Conservation (phyloP, 2,113 vertebrate genomes). For the Camelus dromedarius region DNA sequence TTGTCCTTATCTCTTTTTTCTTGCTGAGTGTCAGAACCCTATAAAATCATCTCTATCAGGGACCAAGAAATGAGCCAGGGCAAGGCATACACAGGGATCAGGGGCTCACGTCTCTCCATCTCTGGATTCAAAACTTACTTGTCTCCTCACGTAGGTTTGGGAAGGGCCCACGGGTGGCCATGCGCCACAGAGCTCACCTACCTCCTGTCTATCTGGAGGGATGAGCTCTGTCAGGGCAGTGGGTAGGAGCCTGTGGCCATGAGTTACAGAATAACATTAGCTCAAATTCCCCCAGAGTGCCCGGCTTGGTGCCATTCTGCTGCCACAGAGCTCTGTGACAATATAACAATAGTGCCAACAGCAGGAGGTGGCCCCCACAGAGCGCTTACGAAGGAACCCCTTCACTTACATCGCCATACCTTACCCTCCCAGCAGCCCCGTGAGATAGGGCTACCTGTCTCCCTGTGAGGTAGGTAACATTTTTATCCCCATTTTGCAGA, state of each 20-base stretch:
- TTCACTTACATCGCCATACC: neutral
- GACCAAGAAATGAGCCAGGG: conserved; percentile 57
- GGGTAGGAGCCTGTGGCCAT: no score
- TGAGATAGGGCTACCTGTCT: neutral
- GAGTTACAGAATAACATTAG: neutral
- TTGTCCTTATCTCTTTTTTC: conserved; percentile 80
- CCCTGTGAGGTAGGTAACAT: neutral
- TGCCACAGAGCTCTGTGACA: neutral
- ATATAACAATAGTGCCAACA: neutral
- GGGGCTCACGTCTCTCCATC: neutral
- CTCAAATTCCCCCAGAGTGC: neutral
- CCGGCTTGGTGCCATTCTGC: neutral
- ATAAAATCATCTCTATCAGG: conserved; percentile 72
- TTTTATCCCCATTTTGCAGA: neutral
- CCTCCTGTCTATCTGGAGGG: neutral
- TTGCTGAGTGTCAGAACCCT: conserved; percentile 77
- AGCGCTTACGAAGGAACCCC: neutral
- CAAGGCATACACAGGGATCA: neutral
- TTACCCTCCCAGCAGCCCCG: neutral
- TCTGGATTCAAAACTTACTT: neutral
- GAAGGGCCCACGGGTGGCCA: neutral
- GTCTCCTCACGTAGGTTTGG: neutral
- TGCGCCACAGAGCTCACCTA: neutral
- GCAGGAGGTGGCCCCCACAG: neutral
- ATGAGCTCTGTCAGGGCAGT: neutral